Conservation (phyloP, 2,797 vertebrate genomes). For the Emys orbicularis region DNA sequence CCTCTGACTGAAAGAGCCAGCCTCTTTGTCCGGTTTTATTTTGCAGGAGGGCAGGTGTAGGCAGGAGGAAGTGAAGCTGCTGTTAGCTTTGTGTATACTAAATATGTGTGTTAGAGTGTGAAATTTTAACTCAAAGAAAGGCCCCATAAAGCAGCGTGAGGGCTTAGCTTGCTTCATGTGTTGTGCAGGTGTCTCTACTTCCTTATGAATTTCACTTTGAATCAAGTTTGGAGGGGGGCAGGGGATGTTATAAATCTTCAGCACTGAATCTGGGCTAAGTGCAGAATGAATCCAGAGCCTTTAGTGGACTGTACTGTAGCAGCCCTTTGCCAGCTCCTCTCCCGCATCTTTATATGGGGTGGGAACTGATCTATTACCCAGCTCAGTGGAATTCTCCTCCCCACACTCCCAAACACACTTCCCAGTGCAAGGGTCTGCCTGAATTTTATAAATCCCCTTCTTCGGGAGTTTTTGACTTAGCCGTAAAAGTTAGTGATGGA, state of each 20-base stretch:
- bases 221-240: background rate
- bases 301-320: conserved; percentile 24
- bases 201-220: background rate
- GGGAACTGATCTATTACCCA: conserved; percentile 30
- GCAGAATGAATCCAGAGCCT: conserved; percentile 33
- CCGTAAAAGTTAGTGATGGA: conserved; percentile 67
- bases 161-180: background rate
- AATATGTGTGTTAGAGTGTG: rapidly evolving
- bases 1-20: background rate
- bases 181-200: background rate
- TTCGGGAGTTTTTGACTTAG: conserved; percentile 61
- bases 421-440: conserved; percentile 18
- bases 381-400: background rate
- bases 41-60: background rate
- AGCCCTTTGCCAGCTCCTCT: conserved; percentile 15
- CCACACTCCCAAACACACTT: conserved; percentile 42
- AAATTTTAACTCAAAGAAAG: background rate
- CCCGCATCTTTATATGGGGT: background rate
- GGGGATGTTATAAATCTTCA: background rate
- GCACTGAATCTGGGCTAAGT: background rate
- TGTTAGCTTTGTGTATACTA: background rate
- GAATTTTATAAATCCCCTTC: conserved; percentile 64
- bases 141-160: background rate
- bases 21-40: background rate
- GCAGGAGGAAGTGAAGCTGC: background rate